These are phyloP conservation scores for Acanthosepion pharaonis DNA, from an alignment of 2,888 invertebrate species.

Conservation along the genomic window DNA sequence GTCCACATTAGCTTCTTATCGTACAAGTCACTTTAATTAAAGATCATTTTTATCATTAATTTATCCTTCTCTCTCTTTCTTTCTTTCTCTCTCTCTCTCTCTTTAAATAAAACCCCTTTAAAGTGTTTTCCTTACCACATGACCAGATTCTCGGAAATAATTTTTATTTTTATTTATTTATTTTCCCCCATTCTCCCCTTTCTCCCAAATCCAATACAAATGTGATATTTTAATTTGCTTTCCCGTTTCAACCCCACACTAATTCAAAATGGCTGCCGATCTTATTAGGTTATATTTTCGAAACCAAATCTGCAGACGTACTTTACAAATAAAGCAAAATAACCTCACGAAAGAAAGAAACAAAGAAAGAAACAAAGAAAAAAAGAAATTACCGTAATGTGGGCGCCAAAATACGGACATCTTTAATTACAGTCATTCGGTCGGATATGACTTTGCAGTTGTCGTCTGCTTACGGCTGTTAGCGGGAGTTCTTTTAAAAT, in stretches of 20 bases:
- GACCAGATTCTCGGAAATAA: neutral
- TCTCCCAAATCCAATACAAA: neutral
- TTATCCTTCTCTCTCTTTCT: too few relatives aligned
- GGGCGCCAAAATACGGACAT: neutral
- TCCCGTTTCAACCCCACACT: neutral
- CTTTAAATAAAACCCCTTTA: neutral
- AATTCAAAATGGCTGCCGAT: neutral
- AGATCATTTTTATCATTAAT: too few relatives aligned
- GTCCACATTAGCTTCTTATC: too few relatives aligned
- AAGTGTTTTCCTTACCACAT: neutral
- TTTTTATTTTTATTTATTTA: neutral
- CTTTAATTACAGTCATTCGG: conserved; percentile 9
- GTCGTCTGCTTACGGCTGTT: conserved; percentile 1
- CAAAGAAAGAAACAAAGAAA: neutral
- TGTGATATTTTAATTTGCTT: neutral
- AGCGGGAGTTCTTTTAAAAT: neutral
- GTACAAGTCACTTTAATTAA: too few relatives aligned
- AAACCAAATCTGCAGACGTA: neutral
- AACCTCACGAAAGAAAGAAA: neutral
- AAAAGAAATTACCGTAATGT: neutral
- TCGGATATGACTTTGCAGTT: conserved; percentile 33
- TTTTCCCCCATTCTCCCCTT: neutral
- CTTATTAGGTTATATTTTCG: conserved; percentile 16
- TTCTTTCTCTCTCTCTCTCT: too few relatives aligned
- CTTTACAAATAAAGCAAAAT: neutral